A percentile compares a stretch with the other conserved stretches of the same genome.
Evolutionary conservation across 2,888 invertebrate genomes (phyloP).

Genomic region (Leucania comma): DNA sequence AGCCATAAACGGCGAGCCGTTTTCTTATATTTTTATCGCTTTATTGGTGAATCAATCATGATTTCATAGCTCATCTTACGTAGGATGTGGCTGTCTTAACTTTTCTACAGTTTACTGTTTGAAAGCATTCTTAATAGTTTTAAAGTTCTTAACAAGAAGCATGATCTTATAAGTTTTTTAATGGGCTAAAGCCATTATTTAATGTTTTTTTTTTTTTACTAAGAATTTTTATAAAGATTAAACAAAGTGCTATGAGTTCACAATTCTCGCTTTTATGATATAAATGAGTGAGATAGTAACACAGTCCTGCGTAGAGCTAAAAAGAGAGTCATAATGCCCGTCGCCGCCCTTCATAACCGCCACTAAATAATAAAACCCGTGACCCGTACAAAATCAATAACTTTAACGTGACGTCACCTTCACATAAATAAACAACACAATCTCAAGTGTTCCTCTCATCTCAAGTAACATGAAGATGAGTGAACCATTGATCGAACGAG

Average conservation of each 20-base stretch:
- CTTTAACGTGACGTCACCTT: constrained; percentile 19
- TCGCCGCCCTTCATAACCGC: not conserved
- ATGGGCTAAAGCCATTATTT: constrained; percentile 2
- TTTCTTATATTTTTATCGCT: constrained; percentile 33
- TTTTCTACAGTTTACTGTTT: constrained; percentile 2
- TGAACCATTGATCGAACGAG: constrained; percentile 31
- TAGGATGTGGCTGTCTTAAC: constrained; percentile 14
- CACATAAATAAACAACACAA: not conserved
- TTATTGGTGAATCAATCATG: constrained; percentile 35
- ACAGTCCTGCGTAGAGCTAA: not conserved
- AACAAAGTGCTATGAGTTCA: not conserved
- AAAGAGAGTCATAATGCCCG: not conserved
- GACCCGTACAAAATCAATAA: constrained; percentile 15
- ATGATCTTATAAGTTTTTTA: too few relatives aligned
- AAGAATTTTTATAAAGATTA: constrained; percentile 1
- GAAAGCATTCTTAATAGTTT: constrained; percentile 3
- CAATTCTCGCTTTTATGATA: not conserved
- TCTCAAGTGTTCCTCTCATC: constrained; percentile 41
- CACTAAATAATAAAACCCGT: constrained; percentile 22
- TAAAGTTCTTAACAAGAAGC: not conserved
- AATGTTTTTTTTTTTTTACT: not conserved
- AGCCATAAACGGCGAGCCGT: constrained; percentile 23
- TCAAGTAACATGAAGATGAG: constrained; percentile 10
- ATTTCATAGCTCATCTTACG: constrained; percentile 24
- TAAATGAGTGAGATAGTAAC: not conserved